Conservation (phyloP, 2,113 vertebrate genomes). For the Percina caprodes region DNA sequence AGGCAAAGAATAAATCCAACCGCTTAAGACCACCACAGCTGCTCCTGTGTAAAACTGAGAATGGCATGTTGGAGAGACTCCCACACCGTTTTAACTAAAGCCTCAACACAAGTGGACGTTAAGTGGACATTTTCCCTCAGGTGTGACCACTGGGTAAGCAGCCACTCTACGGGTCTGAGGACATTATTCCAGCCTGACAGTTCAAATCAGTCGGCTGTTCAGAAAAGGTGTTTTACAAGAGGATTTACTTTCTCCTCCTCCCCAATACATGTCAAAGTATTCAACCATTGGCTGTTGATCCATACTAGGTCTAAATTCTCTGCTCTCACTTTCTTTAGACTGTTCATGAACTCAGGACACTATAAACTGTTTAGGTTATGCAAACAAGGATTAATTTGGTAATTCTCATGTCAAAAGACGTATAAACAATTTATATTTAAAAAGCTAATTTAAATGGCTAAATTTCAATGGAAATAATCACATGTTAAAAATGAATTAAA, state of each 20-base stretch:
- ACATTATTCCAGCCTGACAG: slow-evolving; percentile 53
- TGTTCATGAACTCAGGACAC: background rate
- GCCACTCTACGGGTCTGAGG: slow-evolving; percentile 36
- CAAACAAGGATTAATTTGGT: background rate
- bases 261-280: background rate
- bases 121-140: slow-evolving; percentile 55
- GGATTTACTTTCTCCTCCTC: background rate
- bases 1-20: background rate
- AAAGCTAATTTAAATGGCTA: background rate
- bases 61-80: slow-evolving; percentile 30
- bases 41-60: slow-evolving; percentile 21
- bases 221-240: background rate
- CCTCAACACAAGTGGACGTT: slow-evolving; percentile 34
- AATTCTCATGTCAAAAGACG: background rate
- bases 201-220: slow-evolving; percentile 5
- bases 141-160: slow-evolving; percentile 50
- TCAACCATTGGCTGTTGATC: slow-evolving; percentile 14
- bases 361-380: background rate
- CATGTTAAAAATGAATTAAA: too few relatives aligned
- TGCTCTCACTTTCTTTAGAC: background rate
- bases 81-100: slow-evolving; percentile 31
- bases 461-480: background rate
- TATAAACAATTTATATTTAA: background rate
- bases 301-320: background rate
- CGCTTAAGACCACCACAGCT: slow-evolving; percentile 10